These are phyloP conservation scores for Agapornis roseicollis DNA, from an alignment of 2,113 vertebrate genomes.

Conservation along the genomic window DNA sequence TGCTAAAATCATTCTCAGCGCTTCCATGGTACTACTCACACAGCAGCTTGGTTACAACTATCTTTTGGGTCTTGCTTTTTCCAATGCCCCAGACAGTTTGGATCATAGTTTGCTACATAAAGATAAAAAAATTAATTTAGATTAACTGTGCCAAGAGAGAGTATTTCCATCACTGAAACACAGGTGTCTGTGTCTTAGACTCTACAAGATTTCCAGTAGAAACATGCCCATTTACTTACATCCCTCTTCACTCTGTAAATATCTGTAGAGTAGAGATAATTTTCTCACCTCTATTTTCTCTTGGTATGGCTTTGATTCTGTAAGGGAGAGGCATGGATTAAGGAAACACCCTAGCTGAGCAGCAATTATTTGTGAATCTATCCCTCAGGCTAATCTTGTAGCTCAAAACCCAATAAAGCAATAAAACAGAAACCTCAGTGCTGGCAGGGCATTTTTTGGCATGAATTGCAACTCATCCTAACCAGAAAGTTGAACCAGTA, in stretches of 20 bases:
- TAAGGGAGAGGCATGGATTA: conserved; percentile 42
- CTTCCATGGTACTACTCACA: background rate
- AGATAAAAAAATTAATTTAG: conserved; percentile 9
- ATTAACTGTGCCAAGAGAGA: background rate
- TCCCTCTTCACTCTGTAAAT: background rate
- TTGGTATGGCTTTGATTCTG: background rate
- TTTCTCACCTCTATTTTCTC: background rate
- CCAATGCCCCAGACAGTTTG: background rate
- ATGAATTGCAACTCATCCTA: background rate
- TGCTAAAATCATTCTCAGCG: background rate
- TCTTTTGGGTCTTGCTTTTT: background rate
- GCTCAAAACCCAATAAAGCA: conserved; percentile 39
- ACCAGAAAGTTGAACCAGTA: background rate
- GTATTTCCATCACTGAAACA: background rate
- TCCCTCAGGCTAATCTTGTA: conserved; percentile 33
- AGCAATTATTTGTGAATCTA: conserved; percentile 52
- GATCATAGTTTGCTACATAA: background rate
- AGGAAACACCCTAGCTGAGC: conserved; percentile 41
- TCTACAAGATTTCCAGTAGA: conserved; percentile 5
- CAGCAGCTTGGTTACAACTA: background rate
- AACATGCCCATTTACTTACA: background rate
- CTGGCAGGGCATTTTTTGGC: conserved; percentile 31
- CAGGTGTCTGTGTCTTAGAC: background rate
- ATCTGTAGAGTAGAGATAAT: conserved; percentile 27
- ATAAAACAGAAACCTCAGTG: background rate